Evolutionary conservation across 1,140 invertebrate species (phyloP).

Genomic region (Achatina immaculata): DNA sequence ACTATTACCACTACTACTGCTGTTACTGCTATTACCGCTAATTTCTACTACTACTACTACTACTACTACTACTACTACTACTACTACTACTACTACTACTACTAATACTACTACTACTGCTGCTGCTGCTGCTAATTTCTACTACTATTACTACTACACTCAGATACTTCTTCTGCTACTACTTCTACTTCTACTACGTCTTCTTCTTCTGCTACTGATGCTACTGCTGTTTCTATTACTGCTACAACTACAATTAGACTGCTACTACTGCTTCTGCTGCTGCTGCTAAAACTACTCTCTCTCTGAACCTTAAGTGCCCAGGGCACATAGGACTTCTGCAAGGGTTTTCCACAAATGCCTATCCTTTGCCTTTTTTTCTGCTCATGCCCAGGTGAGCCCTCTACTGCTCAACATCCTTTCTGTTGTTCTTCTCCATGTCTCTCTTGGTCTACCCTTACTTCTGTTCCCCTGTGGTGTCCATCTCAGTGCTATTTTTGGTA

Average conservation of each 20-base stretch:
- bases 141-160: neutral
- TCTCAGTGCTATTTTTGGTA: too few relatives aligned
- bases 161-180: neutral
- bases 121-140: neutral
- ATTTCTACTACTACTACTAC: neutral
- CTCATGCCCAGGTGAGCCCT: too few relatives aligned
- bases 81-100: neutral
- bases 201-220: too few relatives aligned
- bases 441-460: too few relatives aligned
- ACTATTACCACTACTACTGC: constrained; percentile 29
- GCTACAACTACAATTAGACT: neutral
- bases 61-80: constrained; percentile 7
- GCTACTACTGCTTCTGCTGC: neutral
- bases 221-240: neutral
- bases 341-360: too few relatives aligned
- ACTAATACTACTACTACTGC: constrained; percentile 5
- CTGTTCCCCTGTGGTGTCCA: too few relatives aligned
- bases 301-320: too few relatives aligned
- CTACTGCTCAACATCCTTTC: too few relatives aligned
- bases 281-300: too few relatives aligned
- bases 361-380: too few relatives aligned
- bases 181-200: neutral
- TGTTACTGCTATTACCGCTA: constrained; percentile 3
- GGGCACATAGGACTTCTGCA: too few relatives aligned
- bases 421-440: too few relatives aligned